Conservation (phyloP, 2,888 invertebrate genomes). For the Neuroscelio doddi region DNA sequence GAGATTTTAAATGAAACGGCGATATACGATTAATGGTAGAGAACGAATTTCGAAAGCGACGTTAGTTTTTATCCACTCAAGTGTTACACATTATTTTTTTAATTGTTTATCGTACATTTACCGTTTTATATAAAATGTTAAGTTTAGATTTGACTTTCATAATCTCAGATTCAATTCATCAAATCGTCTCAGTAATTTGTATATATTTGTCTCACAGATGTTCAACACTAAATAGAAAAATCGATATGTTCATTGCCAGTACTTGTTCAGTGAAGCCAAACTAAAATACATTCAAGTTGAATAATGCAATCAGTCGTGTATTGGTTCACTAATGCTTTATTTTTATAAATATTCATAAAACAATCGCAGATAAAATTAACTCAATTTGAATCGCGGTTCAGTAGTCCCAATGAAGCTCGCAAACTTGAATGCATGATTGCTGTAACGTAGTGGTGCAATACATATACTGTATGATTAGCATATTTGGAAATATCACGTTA, state of each 20-base stretch:
- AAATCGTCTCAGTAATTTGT: background rate
- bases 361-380: background rate
- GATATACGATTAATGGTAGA: conserved; percentile 3
- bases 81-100: no score
- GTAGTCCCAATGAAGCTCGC: background rate
- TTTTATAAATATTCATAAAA: background rate
- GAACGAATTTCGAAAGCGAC: conserved; percentile 39
- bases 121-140: no score
- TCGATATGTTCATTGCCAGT: conserved; percentile 11
- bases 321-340: no score
- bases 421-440: conserved; percentile 18
- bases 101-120: no score
- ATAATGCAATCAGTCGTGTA: no score
- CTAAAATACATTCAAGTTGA: background rate
- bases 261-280: background rate
- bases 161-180: conserved; percentile 1
- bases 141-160: no score
- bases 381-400: background rate
- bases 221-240: conserved; percentile 3
- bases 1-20: conserved; percentile 12
- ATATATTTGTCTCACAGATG: background rate
- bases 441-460: conserved; percentile 1
- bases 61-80: no score
- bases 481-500: conserved; percentile 3
- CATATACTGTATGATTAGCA: conserved; percentile 3